A percentile compares a stretch with the other conserved stretches of the same genome.
phyloP scores from a whole-genome alignment of 2,797 vertebrate genomes.

The Sebastes jordani region DNA sequence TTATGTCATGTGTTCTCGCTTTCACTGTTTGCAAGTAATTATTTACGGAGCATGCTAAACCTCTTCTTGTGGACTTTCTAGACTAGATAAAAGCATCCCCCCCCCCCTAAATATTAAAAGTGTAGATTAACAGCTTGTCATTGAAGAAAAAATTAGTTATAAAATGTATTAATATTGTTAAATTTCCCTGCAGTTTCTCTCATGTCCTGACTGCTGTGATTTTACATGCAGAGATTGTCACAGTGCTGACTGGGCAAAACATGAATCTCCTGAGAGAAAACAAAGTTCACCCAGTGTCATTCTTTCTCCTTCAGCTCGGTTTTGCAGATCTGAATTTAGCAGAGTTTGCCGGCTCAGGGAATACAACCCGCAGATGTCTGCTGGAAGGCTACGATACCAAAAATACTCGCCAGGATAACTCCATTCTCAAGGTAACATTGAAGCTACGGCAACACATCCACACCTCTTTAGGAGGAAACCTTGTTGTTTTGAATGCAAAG shows the following conservation, averaged over 20 bases:
- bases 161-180: neutral
- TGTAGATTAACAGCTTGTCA: neutral
- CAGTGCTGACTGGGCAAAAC: conserved; percentile 17
- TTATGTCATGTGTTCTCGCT: neutral
- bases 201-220: neutral
- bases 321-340: conserved; percentile 96
- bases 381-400: conserved; percentile 99
- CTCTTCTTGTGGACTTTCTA: neutral
- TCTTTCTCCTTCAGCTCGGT: conserved; percentile 82
- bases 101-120: neutral
- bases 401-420: conserved; percentile 98
- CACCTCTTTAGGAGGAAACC: neutral
- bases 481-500: conserved; percentile 12
- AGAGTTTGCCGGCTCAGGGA: conserved; percentile 95
- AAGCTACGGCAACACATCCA: neutral
- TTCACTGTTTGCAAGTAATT: conserved; percentile 3
- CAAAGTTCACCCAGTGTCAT: conserved; percentile 28
- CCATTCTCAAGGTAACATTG: conserved; percentile 93
- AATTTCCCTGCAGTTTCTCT: neutral
- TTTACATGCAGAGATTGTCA: conserved; percentile 6
- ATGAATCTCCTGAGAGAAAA: neutral
- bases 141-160: neutral
- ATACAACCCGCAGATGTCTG: conserved; percentile 94
- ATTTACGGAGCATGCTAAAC: neutral
- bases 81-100: neutral